Conservation (phyloP, 2,797 vertebrate species). For the Podarcis lilfordi region DNA sequence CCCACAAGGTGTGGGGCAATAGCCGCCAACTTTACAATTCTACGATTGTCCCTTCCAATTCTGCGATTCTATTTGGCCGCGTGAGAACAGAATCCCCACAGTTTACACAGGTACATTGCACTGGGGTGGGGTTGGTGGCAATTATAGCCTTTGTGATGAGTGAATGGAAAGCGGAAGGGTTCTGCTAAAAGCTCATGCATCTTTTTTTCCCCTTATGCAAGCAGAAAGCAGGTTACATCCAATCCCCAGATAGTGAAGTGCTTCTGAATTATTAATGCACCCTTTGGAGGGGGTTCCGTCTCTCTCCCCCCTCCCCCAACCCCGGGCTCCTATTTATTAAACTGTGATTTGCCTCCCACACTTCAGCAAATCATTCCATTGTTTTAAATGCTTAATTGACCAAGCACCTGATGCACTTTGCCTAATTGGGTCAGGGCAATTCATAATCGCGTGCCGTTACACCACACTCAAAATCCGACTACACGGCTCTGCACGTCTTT, state of each 20-base stretch:
- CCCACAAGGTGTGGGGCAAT: too few relatives aligned
- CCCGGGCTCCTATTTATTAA: neutral
- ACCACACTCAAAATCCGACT: rapidly evolving
- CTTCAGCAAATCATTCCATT: neutral
- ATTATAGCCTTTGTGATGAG: too few relatives aligned
- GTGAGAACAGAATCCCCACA: too few relatives aligned
- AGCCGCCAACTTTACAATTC: too few relatives aligned
- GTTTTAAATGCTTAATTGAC: neutral
- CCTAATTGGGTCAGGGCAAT: neutral
- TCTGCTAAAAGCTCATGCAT: neutral
- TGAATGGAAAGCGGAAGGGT: neutral
- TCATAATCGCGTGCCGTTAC: neutral
- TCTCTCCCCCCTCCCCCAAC: too few relatives aligned
- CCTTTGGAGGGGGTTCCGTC: too few relatives aligned
- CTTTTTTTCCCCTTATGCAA: neutral
- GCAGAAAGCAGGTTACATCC: neutral
- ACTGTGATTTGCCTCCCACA: neutral
- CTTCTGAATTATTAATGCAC: neutral
- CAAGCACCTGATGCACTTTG: neutral
- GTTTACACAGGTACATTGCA: neutral
- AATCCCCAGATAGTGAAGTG: neutral
- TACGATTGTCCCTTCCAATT: too few relatives aligned
- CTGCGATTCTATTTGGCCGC: too few relatives aligned
- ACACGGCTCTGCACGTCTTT: rapidly evolving
- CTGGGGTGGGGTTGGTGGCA: too few relatives aligned